A percentile compares a stretch with the other conserved stretches of the same genome.
phyloP scores from a whole-genome alignment of 1,140 invertebrate species.

The Trachelipus rathkii region DNA sequence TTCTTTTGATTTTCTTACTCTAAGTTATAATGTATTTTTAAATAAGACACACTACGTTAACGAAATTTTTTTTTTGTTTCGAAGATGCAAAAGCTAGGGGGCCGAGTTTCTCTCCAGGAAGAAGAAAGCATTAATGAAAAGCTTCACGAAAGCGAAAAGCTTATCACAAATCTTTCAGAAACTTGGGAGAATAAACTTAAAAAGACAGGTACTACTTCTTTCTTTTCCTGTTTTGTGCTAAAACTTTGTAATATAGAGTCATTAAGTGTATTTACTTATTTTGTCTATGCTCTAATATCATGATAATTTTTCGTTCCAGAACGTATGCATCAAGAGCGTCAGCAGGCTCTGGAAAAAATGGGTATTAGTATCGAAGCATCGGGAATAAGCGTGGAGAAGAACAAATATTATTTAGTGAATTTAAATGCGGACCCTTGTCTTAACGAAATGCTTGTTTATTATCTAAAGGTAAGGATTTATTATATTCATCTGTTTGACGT shows the following conservation, averaged over 20 bases:
- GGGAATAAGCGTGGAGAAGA: constrained; percentile 96
- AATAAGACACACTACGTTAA: neutral
- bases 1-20: neutral
- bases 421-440: constrained; percentile 96
- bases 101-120: constrained; percentile 36
- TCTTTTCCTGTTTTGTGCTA: constrained; percentile 33
- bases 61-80: neutral
- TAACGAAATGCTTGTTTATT: constrained; percentile 96
- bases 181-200: constrained; percentile 97
- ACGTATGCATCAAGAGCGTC: constrained; percentile 82
- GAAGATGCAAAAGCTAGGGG: neutral
- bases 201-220: constrained; percentile 66
- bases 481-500: neutral
- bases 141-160: constrained; percentile 80
- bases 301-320: constrained; percentile 53
- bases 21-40: neutral
- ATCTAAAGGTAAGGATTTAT: constrained; percentile 74
- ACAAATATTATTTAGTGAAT: constrained; percentile 96
- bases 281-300: too few species aligned
- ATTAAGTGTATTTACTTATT: too few species aligned
- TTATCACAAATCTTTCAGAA: constrained; percentile 95
- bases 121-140: constrained; percentile 53
- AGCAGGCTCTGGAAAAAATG: constrained; percentile 95
- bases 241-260: too few species aligned
- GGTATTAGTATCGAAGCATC: constrained; percentile 95